Evolutionary conservation across 1,140 invertebrate genomes (phyloP).

Genomic region (Diachasma alloeum): DNA sequence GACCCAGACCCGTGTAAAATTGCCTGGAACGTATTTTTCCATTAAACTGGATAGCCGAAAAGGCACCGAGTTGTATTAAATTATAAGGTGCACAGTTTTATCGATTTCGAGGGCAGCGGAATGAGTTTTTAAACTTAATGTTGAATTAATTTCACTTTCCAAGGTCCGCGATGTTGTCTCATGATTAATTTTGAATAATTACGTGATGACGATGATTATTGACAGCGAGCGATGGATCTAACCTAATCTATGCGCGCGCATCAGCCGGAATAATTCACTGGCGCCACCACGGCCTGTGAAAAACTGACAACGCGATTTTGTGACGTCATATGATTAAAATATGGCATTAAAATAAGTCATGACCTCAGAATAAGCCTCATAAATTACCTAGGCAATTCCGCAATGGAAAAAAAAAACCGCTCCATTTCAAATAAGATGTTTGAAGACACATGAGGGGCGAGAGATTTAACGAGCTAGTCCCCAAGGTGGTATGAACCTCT

Average conservation of each 20-base stretch:
- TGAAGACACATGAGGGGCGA: not conserved
- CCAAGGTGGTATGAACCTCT: constrained; percentile 19
- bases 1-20: constrained; percentile 43
- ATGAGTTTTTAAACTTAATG: not conserved
- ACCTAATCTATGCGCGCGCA: no score
- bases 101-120: not conserved
- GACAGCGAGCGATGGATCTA: no score
- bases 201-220: no score
- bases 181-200: no score
- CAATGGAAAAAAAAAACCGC: constrained; percentile 9
- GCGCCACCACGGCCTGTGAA: no score
- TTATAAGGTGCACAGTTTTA: constrained; percentile 56
- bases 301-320: no score
- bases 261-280: not conserved
- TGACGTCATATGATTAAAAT: no score
- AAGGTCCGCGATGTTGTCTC: no score
- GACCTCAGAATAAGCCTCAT: no score
- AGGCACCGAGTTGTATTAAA: constrained; percentile 46
- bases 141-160: not conserved
- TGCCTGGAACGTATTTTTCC: constrained; percentile 56
- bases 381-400: not conserved
- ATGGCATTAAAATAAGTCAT: no score
- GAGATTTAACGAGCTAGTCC: constrained; percentile 29
- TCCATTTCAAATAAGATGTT: constrained; percentile 20
- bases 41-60: constrained; percentile 44